Conservation (phyloP, 2,797 vertebrate genomes). For the Diplodus sargus region DNA sequence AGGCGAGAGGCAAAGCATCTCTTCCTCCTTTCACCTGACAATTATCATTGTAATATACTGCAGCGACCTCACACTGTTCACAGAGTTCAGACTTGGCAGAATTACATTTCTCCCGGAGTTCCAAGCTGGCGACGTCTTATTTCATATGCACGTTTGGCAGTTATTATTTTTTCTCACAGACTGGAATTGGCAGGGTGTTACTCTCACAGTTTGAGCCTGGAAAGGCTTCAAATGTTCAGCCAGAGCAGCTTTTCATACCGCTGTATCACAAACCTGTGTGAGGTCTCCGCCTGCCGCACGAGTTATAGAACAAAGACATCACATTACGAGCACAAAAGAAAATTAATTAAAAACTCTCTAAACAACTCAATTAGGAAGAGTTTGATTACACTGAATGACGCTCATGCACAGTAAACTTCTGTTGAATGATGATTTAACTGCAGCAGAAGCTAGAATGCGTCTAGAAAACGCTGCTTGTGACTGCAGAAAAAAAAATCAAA, state of each 20-base stretch:
- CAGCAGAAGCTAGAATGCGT: not conserved
- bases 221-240: slow-evolving; percentile 33
- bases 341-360: slow-evolving; percentile 30
- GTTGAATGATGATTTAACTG: not conserved
- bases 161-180: slow-evolving; percentile 46
- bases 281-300: slow-evolving; percentile 11
- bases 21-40: slow-evolving; percentile 40
- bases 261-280: slow-evolving; percentile 17
- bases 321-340: slow-evolving; percentile 6
- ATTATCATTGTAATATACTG: slow-evolving; percentile 31
- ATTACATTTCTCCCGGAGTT: slow-evolving; percentile 10
- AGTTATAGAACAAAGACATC: slow-evolving; percentile 14
- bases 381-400: slow-evolving; percentile 15
- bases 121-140: slow-evolving; percentile 23
- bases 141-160: slow-evolving; percentile 22
- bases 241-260: slow-evolving; percentile 18
- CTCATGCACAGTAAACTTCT: not conserved
- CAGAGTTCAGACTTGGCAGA: slow-evolving; percentile 32
- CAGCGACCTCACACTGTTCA: slow-evolving; percentile 27
- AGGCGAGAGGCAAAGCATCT: not conserved
- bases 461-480: not conserved
- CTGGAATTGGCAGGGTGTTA: slow-evolving; percentile 47
- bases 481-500: slow-evolving; percentile 1
- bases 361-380: slow-evolving; percentile 5
- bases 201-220: slow-evolving; percentile 32